phyloP scores from a whole-genome alignment of 2,888 invertebrate genomes.

The Dilophus febrilis region DNA sequence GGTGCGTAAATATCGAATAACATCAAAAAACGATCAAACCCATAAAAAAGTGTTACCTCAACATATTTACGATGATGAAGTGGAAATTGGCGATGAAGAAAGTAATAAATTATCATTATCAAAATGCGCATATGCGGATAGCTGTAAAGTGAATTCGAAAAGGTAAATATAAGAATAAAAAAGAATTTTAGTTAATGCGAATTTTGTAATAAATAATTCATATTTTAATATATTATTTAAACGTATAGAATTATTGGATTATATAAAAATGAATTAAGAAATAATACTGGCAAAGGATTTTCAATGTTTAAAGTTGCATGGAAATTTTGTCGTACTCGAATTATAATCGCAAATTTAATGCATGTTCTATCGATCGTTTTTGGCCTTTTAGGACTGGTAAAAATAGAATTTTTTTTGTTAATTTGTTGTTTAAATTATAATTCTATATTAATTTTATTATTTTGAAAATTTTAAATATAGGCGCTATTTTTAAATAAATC shows the following conservation, averaged over 20 bases:
- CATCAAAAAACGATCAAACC: no score
- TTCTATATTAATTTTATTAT: no score
- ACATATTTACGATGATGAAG: no score
- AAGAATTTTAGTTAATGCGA: no score
- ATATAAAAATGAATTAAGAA: conserved; percentile 8
- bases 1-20: conserved; percentile 4
- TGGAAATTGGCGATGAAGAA: no score
- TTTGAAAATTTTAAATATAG: not conserved
- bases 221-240: no score
- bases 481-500: no score
- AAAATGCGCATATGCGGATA: conserved; percentile 5
- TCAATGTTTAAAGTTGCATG: conserved; percentile 9
- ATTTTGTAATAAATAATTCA: no score
- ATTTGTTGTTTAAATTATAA: not conserved
- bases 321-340: conserved; percentile 8
- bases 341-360: conserved; percentile 7
- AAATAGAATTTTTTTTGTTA: not conserved
- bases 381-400: not conserved
- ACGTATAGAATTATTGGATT: conserved; percentile 7
- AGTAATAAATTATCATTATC: not conserved
- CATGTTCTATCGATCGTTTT: conserved; percentile 5
- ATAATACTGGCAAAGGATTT: conserved; percentile 2
- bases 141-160: conserved; percentile 8
- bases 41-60: no score
- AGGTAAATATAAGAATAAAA: no score